Evolutionary conservation across 35 echinoderm and acorn worm species (phyloP).

Genomic region (Ophioderma brevispina): DNA sequence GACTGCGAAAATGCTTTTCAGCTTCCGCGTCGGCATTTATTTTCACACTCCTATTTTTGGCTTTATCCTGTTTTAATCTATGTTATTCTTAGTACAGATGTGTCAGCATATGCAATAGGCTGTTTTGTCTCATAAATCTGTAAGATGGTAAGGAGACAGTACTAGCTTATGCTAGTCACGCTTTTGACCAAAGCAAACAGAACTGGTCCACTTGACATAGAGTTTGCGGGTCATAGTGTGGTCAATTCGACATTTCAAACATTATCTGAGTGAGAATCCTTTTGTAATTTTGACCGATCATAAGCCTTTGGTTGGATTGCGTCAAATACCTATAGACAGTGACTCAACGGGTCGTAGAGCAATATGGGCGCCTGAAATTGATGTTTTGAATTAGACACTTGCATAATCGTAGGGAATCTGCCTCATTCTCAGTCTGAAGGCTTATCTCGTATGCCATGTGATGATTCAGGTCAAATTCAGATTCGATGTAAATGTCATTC

Average conservation of each 20-base stretch:
- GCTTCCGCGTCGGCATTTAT: constrained; percentile 41
- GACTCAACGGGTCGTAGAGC: no score
- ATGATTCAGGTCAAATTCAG: no score
- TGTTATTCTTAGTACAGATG: constrained; percentile 62
- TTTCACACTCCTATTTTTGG: constrained; percentile 58
- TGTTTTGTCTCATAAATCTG: constrained; percentile 54
- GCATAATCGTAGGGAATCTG: no score
- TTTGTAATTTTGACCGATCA: constrained; percentile 69
- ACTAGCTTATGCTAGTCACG: constrained; percentile 68
- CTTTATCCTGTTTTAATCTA: constrained; percentile 47
- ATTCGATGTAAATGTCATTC: no score
- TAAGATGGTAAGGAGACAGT: constrained; percentile 64
- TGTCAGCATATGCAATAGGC: constrained; percentile 55
- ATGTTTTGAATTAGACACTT: no score
- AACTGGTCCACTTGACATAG: constrained; percentile 50
- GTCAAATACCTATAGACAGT: constrained; percentile 23
- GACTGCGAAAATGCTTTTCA: constrained; percentile 32
- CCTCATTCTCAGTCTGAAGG: no score
- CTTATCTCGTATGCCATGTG: no score
- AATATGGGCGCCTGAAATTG: no score
- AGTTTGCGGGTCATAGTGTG: constrained; percentile 67
- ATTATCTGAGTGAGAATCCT: constrained; percentile 43
- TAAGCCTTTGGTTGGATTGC: constrained; percentile 20
- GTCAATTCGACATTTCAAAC: constrained; percentile 65
- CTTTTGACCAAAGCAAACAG: constrained; percentile 16